Evolutionary conservation across 2,888 invertebrate species (phyloP).

Genomic region (Cactoblastis cactorum): DNA sequence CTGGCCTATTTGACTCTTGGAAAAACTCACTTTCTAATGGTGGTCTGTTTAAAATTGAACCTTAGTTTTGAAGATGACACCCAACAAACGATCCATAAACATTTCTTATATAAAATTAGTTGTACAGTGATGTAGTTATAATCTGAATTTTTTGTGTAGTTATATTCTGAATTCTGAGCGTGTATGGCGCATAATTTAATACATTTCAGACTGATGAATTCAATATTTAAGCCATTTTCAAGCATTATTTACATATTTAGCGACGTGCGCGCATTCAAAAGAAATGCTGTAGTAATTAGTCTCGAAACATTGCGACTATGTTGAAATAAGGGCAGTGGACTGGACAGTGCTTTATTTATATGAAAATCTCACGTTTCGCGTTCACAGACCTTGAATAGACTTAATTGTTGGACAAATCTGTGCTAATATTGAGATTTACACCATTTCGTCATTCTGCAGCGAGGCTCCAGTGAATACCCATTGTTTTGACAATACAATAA

Average conservation of each 20-base stretch:
- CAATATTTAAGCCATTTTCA: no score
- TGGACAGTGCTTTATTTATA: constrained; percentile 18
- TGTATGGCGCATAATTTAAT: no score
- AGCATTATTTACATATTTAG: background rate
- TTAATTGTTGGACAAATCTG: constrained; percentile 19
- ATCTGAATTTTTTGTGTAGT: no score
- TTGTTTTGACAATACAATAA: constrained; percentile 18
- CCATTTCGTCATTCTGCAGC: constrained; percentile 12
- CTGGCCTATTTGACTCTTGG: no score
- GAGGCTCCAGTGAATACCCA: constrained; percentile 2
- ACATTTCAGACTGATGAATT: no score
- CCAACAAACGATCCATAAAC: no score
- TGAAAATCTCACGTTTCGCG: constrained; percentile 20
- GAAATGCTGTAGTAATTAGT: constrained; percentile 17
- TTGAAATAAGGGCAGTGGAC: constrained; percentile 25
- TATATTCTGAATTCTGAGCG: no score
- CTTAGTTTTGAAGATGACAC: no score
- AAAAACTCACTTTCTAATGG: no score
- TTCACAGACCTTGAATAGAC: constrained; percentile 20
- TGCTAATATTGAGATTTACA: constrained; percentile 11
- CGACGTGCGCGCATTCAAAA: constrained; percentile 1
- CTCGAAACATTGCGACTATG: constrained; percentile 10
- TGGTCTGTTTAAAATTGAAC: no score
- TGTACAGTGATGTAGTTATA: no score
- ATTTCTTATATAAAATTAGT: no score